Evolutionary conservation across 2,888 invertebrate species (phyloP).

Genomic region (Adelognathus sp.): DNA sequence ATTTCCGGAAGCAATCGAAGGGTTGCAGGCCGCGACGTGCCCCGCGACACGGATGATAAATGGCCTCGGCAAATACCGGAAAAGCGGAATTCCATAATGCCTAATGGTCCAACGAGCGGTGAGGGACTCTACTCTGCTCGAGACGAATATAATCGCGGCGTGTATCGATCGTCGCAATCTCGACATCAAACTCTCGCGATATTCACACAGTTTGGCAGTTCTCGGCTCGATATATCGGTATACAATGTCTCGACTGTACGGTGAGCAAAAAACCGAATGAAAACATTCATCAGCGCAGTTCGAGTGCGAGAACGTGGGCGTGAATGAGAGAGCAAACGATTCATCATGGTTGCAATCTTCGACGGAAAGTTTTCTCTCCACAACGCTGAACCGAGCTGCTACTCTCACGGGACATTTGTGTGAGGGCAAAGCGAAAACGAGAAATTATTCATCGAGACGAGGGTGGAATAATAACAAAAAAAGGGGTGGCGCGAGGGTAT

Average conservation of each 20-base stretch:
- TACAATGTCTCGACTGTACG: neutral
- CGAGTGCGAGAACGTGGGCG: neutral
- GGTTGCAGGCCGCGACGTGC: slow-evolving; percentile 7
- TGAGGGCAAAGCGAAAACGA: slow-evolving; percentile 38
- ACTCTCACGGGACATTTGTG: neutral
- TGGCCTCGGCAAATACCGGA: slow-evolving; percentile 22
- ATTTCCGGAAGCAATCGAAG: slow-evolving; percentile 24
- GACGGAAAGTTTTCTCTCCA: slow-evolving; percentile 11
- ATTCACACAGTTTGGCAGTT: neutral
- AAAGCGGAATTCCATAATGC: slow-evolving; percentile 20
- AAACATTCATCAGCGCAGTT: slow-evolving; percentile 3
- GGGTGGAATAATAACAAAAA: slow-evolving; percentile 52
- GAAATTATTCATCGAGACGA: slow-evolving; percentile 51
- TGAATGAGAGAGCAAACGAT: slow-evolving; percentile 28
- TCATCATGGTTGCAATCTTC: slow-evolving; percentile 46
- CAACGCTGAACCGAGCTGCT: neutral
- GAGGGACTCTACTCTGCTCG: neutral
- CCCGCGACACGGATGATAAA: slow-evolving; percentile 7
- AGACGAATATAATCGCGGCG: slow-evolving; percentile 2
- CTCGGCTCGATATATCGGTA: neutral
- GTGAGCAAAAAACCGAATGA: too few relatives aligned
- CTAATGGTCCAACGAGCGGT: slow-evolving; percentile 14
- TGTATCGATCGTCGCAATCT: slow-evolving; percentile 19
- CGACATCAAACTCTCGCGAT: neutral
- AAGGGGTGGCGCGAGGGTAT: slow-evolving; percentile 28